A percentile compares a stretch with the other conserved stretches of the same genome.
These are phyloP conservation scores for Lasius fuliginosus DNA, from an alignment of 2,888 invertebrate species.

Conservation along the genomic window DNA sequence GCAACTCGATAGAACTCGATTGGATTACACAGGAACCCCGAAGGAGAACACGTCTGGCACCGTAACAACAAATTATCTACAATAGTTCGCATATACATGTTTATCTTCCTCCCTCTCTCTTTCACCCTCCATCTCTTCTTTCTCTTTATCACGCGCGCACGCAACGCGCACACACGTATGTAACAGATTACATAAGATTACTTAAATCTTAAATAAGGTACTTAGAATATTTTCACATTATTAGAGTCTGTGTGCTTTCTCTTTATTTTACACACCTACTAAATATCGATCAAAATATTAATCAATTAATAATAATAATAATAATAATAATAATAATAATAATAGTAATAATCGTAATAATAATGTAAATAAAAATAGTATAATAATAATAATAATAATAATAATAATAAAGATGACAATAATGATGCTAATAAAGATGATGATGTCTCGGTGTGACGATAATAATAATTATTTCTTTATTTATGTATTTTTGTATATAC, in stretches of 20 bases:
- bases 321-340: conserved; percentile 70
- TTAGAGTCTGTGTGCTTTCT: conserved; percentile 80
- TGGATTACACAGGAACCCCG: conserved; percentile 39
- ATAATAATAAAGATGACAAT: conserved; percentile 37
- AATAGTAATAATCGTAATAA: conserved; percentile 67
- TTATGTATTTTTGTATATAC: conserved; percentile 71
- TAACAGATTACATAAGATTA: conserved; percentile 45
- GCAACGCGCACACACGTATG: conserved; percentile 20
- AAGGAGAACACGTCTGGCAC: conserved; percentile 66
- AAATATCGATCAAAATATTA: conserved; percentile 81
- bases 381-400: conserved; percentile 67
- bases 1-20: conserved; percentile 21
- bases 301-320: conserved; percentile 79
- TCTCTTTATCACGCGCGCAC: conserved; percentile 56
- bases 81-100: conserved; percentile 67
- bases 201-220: conserved; percentile 80
- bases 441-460: conserved; percentile 20
- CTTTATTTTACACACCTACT: conserved; percentile 84
- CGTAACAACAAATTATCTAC: conserved; percentile 84
- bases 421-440: conserved; percentile 41
- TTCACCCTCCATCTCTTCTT: conserved; percentile 39
- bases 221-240: conserved; percentile 81
- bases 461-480: conserved; percentile 69
- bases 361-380: conserved; percentile 59
- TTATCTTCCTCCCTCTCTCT: conserved; percentile 37